Base-by-base conservation (phyloP, 2,888 invertebrate species). In the Aricia artaxerxes region DNA sequence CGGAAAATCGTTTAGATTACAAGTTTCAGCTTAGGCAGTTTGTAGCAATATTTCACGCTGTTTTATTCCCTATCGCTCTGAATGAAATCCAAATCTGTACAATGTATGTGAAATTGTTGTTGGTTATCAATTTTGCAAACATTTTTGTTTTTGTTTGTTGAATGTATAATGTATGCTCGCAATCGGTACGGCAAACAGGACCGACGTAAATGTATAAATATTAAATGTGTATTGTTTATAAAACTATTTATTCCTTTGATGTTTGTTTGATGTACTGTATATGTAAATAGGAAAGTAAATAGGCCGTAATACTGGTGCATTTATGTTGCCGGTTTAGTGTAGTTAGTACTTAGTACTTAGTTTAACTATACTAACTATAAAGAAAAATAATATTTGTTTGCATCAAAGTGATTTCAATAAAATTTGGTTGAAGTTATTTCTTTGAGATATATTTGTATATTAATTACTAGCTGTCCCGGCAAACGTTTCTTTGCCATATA, bases 21-120 rank as follows among this genome's bases (percentile, higher is more conserved):
- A 53, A 76, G 76, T 76, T 53, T 76, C 57, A 76, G 76, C n/a
- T 76, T 76, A 76, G 76, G 76, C 76, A 57, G 76, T 76, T 76
- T 38, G 76, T 31, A 35, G 31, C 75, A 53, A 76, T 76, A 76
- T 76, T 76, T 76, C 53, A 76, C 35, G 35, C 16, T 31, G 76
- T 76, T 76, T 49, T 75, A 75, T 75, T 57, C 53, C 53, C 13
- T 76, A 76, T 76, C 76, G 24, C 57, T 53, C 35, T 16, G 76
- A 53, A 35, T 76, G 76, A 53, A 76, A 76, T 57, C 31, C 76
- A 76, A 76, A 76, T 76, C 49, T 76, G 75, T 75, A 75, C 24
- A 24, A 53, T 73, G 40, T 44, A 73, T 44, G 73, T 73, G n/a
- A 31, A 57, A 76, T 75, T 53, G 35, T 49, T 24, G 24, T 76